Evolutionary conservation across 2,797 vertebrate genomes (phyloP), one percentile per base, ranked within the genome.

Genomic region (Apogon talboti): DNA sequence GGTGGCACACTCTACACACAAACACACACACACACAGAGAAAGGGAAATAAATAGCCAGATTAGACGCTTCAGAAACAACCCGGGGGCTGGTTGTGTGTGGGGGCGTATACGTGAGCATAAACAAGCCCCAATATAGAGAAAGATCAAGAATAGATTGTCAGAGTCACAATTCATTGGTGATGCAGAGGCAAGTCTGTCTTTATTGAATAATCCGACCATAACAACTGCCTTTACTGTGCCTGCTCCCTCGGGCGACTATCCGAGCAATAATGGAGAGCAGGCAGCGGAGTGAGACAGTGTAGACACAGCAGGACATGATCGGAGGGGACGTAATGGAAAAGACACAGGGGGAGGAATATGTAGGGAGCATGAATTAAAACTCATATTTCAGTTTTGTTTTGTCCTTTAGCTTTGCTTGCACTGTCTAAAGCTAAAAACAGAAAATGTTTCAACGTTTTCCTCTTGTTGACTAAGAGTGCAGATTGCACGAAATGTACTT

Each of bases 111-210:
- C 18, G 28, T 1, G 2, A 59, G 58, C 66, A 80, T 52, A 79
- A 85, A 83, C 82, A 78, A 83, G 63, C 41, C 16, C 46, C 69
- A 54, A 49, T 42, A 67, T 41, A 78, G 56, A 76, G 62, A 70
- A 69, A 45, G 80, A 85, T 87, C 79, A 85, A 69, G 82, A 87
- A 81, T 62, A 88, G 77, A 85, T 75, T 52, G 74, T 67, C 47
- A 74, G 74, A 85, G 77, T 76, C 71, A 79, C 78, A 84, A 74
- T 79, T 80, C 57, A 19, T 79, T 82, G 78, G 73, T 56, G 79
- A 82, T 78, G 71, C 74, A 65, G 71, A 38, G 53, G 76, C 53
- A 66, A 51, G 81, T 60, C 74, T 40, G 69, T 69, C 66, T 84
- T 73, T 79, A 73, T 77, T 70, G 78, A 88, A 86, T 85, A 83